Evolutionary conservation across 2,888 invertebrate genomes (phyloP).

Genomic region (Patella ulyssiponensis): DNA sequence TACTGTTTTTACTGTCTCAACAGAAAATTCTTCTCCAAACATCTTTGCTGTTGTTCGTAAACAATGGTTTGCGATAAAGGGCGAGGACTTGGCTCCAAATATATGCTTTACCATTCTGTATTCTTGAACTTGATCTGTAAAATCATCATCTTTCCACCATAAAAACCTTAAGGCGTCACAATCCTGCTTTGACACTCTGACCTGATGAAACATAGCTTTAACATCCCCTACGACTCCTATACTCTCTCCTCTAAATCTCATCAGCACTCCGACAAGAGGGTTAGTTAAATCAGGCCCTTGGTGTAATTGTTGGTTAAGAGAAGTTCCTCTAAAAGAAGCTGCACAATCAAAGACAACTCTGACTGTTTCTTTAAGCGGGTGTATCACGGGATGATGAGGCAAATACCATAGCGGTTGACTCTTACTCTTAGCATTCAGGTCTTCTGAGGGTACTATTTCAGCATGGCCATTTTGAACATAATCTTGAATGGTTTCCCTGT

Average conservation of each 20-base stretch:
- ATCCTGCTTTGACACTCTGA: conserved; percentile 25
- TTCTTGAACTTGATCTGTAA: background rate
- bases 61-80: conserved; percentile 23
- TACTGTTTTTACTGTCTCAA: no score
- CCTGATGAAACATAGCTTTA: conserved; percentile 39
- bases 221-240: conserved; percentile 37
- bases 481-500: no score
- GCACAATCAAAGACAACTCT: conserved; percentile 9
- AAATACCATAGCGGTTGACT: no score
- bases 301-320: conserved; percentile 33
- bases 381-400: conserved; percentile 14
- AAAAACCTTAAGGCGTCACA: conserved; percentile 30
- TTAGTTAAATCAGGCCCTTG: conserved; percentile 44
- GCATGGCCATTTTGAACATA: no score
- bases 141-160: conserved; percentile 21
- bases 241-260: conserved; percentile 35
- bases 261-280: conserved; percentile 37
- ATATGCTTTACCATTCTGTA: conserved; percentile 28
- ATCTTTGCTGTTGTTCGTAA: background rate
- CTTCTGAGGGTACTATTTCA: no score
- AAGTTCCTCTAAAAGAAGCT: conserved; percentile 15
- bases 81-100: conserved; percentile 42
- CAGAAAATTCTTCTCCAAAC: no score
- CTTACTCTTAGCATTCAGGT: no score
- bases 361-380: conserved; percentile 1